Evolutionary conservation across 1,140 invertebrate species (phyloP).

Genomic region (Mizuhopecten yessoensis): DNA sequence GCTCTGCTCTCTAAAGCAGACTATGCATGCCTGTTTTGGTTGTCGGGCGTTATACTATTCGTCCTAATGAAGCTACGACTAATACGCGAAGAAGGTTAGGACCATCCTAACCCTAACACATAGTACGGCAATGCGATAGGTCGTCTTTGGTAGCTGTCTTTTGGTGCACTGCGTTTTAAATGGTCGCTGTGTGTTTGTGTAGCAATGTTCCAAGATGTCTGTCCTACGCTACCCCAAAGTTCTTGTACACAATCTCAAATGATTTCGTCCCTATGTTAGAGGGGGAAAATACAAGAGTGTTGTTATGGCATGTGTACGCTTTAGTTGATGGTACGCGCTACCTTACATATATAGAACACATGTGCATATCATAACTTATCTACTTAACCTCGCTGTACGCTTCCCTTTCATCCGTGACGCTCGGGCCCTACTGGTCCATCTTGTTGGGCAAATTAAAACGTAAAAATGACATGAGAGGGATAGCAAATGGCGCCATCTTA

Average conservation of each 20-base stretch:
- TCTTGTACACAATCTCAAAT: slow-evolving; percentile 19
- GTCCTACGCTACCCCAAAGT: background rate
- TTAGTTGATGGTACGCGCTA: background rate
- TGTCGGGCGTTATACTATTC: too few relatives aligned
- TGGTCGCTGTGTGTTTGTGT: background rate
- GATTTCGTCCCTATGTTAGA: background rate
- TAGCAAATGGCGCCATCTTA: slow-evolving; percentile 13
- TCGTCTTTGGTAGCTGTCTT: background rate
- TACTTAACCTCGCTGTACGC: background rate
- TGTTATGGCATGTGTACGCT: background rate
- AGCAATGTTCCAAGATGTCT: background rate
- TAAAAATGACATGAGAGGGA: slow-evolving; percentile 15
- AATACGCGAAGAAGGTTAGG: too few relatives aligned
- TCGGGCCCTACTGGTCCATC: background rate
- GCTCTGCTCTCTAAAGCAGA: too few relatives aligned
- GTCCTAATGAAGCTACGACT: too few relatives aligned
- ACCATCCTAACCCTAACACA: background rate
- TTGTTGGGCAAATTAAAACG: slow-evolving; percentile 38
- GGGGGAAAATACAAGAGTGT: background rate
- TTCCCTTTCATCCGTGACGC: slow-evolving; percentile 6
- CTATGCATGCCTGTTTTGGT: too few relatives aligned
- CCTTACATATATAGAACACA: slow-evolving; percentile 22
- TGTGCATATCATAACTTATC: slow-evolving; percentile 39
- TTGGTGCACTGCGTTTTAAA: background rate
- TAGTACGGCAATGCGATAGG: background rate